A percentile compares a stretch with the other conserved stretches of the same genome.
Evolutionary conservation across 2,888 invertebrate genomes (phyloP).

Genomic region (Chouioia cunea): DNA sequence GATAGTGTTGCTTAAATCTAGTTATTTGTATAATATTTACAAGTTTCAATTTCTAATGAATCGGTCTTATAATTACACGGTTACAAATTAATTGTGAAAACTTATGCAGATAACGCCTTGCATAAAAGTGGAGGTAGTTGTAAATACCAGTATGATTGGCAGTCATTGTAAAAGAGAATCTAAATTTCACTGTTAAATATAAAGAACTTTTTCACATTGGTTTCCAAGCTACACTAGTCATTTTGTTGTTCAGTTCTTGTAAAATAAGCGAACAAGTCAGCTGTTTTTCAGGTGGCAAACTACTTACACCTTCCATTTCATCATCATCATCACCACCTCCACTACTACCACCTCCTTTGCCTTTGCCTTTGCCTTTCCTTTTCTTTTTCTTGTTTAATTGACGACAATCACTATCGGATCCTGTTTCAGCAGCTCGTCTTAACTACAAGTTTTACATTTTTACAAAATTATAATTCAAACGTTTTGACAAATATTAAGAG

Average conservation of each 20-base stretch:
- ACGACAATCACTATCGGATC: slow-evolving; percentile 64
- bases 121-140: slow-evolving; percentile 41
- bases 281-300: slow-evolving; percentile 76
- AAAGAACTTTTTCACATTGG: slow-evolving; percentile 64
- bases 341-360: slow-evolving; percentile 66
- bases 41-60: slow-evolving; percentile 22
- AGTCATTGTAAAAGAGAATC: slow-evolving; percentile 30
- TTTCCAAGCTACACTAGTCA: slow-evolving; percentile 80
- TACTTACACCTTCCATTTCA: slow-evolving; percentile 71
- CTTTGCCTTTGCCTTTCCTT: slow-evolving; percentile 65
- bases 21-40: slow-evolving; percentile 40
- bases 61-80: slow-evolving; percentile 19
- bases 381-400: slow-evolving; percentile 66
- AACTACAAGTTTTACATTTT: slow-evolving; percentile 52
- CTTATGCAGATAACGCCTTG: slow-evolving; percentile 30
- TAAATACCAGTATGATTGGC: slow-evolving; percentile 34
- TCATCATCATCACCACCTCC: slow-evolving; percentile 71
- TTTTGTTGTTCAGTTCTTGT: slow-evolving; percentile 84
- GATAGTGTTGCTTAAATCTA: slow-evolving; percentile 6
- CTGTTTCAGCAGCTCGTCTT: slow-evolving; percentile 62
- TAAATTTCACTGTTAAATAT: slow-evolving; percentile 25
- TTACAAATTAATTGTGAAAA: slow-evolving; percentile 36
- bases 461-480: slow-evolving; percentile 12
- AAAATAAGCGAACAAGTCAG: slow-evolving; percentile 81
- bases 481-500: slow-evolving; percentile 1